These are phyloP conservation scores for Eidolon dupreanum DNA, from an alignment of 2,797 vertebrate species.

Conservation along the genomic window DNA sequence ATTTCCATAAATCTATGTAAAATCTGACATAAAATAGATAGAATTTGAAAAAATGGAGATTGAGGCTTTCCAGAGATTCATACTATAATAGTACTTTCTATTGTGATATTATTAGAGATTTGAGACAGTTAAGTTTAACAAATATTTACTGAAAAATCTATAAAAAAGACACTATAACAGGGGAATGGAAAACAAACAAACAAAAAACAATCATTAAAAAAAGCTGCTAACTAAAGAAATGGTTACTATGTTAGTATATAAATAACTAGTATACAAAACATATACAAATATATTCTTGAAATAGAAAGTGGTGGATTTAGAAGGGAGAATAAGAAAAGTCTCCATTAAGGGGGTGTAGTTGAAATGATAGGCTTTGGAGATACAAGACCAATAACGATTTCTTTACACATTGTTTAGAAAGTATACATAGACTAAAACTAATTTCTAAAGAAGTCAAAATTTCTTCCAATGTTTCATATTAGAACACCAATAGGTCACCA, in stretches of 20 bases:
- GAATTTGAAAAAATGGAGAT: constrained; percentile 3
- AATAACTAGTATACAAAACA: neutral
- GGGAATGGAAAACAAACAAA: neutral
- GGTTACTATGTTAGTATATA: neutral
- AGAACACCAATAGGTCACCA: neutral
- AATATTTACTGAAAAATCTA: constrained; percentile 18
- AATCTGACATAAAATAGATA: neutral
- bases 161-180: neutral
- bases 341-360: neutral
- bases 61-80: neutral
- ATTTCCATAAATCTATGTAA: neutral
- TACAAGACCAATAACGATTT: neutral
- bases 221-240: neutral
- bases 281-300: neutral
- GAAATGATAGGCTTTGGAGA: neutral
- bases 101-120: neutral
- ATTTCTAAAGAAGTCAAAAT: neutral
- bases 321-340: neutral
- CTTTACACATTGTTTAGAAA: constrained; percentile 23
- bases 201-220: neutral
- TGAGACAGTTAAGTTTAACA: neutral
- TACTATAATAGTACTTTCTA: neutral
- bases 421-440: constrained; percentile 22
- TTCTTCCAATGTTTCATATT: neutral
- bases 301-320: neutral